phyloP scores from a whole-genome alignment of 2,888 invertebrate genomes.

The Mystacides longicornis region DNA sequence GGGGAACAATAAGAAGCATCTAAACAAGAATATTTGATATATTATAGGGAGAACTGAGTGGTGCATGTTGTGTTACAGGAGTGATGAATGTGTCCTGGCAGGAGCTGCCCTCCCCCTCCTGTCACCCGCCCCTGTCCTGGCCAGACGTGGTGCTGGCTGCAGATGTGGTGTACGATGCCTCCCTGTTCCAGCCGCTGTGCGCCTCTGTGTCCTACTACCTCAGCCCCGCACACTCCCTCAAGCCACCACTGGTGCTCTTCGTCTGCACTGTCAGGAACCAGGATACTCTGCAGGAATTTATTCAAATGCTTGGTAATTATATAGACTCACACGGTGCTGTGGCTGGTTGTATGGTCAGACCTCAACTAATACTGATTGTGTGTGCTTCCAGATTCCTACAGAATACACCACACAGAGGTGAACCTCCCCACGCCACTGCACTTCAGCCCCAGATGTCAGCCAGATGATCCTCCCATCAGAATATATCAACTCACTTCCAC shows the following conservation, averaged over 20 bases:
- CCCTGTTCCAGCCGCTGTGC: conserved; percentile 36
- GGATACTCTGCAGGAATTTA: conserved; percentile 34
- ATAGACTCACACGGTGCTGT: background rate
- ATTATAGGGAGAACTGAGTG: too few species aligned
- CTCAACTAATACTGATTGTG: too few species aligned
- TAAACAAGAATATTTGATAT: too few species aligned
- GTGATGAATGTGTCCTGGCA: conserved; percentile 43
- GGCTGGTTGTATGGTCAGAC: too few species aligned
- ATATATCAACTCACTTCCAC: background rate
- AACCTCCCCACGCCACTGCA: conserved; percentile 3
- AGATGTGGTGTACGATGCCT: conserved; percentile 46
- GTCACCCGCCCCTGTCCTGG: background rate
- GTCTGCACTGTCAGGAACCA: conserved; percentile 48
- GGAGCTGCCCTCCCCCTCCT: conserved; percentile 30
- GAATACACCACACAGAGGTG: background rate
- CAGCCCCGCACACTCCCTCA: conserved; percentile 31
- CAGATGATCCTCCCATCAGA: background rate
- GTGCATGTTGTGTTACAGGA: conserved; percentile 27
- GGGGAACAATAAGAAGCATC: too few species aligned
- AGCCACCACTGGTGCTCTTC: conserved; percentile 35
- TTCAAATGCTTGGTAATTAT: conserved; percentile 13
- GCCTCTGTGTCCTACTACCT: conserved; percentile 34
- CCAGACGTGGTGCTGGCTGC: conserved; percentile 44
- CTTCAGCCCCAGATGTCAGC: background rate
- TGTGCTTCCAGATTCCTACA: conserved; percentile 4